These are phyloP conservation scores for Lacanobia wlatinum DNA, from an alignment of 2,888 invertebrate species.

Conservation along the genomic window DNA sequence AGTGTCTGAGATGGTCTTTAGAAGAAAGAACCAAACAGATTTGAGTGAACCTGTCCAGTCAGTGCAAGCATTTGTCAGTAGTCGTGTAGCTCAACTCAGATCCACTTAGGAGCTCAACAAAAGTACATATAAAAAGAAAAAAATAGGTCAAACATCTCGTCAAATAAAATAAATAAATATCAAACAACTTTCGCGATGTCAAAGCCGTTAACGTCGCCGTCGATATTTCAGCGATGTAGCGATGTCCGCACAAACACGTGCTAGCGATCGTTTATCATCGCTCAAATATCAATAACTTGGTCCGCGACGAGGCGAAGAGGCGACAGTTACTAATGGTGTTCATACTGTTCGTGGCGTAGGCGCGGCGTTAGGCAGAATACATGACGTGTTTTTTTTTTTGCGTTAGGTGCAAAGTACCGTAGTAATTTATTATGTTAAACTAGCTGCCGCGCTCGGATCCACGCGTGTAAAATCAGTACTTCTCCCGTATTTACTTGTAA, in stretches of 20 bases:
- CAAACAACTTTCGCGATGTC: conserved; percentile 68
- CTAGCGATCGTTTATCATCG: conserved; percentile 82
- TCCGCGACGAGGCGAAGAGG: conserved; percentile 66
- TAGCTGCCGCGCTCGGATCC: too few relatives aligned
- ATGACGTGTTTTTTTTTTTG: conserved; percentile 6
- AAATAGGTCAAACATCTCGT: conserved; percentile 62
- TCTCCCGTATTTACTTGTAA: too few relatives aligned
- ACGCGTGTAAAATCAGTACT: too few relatives aligned
- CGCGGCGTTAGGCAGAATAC: conserved; percentile 62
- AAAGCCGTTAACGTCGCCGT: conserved; percentile 66
- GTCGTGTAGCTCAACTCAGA: too few relatives aligned
- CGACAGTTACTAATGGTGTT: conserved; percentile 83
- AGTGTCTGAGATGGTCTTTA: too few relatives aligned
- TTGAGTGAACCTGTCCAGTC: too few relatives aligned
- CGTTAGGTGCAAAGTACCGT: too few relatives aligned
- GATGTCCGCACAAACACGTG: conserved; percentile 72
- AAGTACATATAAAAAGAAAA: background rate
- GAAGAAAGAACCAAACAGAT: too few relatives aligned
- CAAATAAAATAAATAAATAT: conserved; percentile 69
- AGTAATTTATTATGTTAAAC: too few relatives aligned
- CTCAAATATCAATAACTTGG: conserved; percentile 86
- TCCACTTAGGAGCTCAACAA: too few relatives aligned
- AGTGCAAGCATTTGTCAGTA: too few relatives aligned
- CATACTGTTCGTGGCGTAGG: conserved; percentile 52
- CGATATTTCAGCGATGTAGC: conserved; percentile 73